phyloP scores from a whole-genome alignment of 2,888 invertebrate species.

The Drosophila mercatorum region DNA sequence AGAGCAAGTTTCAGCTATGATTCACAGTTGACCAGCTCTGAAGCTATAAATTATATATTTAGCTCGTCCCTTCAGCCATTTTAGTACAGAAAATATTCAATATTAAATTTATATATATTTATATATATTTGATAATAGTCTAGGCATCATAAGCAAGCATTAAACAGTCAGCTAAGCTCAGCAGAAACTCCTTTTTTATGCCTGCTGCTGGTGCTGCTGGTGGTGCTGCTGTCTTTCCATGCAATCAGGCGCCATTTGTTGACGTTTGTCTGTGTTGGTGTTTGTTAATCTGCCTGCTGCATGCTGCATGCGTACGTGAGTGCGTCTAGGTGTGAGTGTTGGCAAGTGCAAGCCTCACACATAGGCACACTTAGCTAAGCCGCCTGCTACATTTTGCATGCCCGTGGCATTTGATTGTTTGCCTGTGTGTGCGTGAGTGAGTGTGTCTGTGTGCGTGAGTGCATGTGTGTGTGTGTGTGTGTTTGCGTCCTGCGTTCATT shows the following conservation, averaged over 20 bases:
- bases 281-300: slow-evolving; percentile 54
- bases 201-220: not conserved
- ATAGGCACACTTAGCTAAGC: slow-evolving; percentile 13
- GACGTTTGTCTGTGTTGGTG: slow-evolving; percentile 54
- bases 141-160: not conserved
- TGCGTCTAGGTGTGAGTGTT: slow-evolving; percentile 30
- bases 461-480: slow-evolving; percentile 8
- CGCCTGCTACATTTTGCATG: slow-evolving; percentile 37
- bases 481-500: slow-evolving; percentile 22
- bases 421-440: not conserved
- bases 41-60: no score
- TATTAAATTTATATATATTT: no score
- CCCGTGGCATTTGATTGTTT: slow-evolving; percentile 29
- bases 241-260: slow-evolving; percentile 77
- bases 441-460: slow-evolving; percentile 2
- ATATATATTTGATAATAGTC: no score
- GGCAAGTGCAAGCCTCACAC: slow-evolving; percentile 30
- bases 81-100: no score
- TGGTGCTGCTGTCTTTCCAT: slow-evolving; percentile 42
- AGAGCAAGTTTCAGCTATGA: no score
- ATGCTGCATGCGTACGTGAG: slow-evolving; percentile 27
- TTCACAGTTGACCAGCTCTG: no score
- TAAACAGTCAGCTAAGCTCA: not conserved
- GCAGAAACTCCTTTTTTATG: not conserved
- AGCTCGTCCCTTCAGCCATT: no score